These are phyloP conservation scores for Drosophila helvetica DNA, from an alignment of 2,888 invertebrate genomes.

Conservation along the genomic window DNA sequence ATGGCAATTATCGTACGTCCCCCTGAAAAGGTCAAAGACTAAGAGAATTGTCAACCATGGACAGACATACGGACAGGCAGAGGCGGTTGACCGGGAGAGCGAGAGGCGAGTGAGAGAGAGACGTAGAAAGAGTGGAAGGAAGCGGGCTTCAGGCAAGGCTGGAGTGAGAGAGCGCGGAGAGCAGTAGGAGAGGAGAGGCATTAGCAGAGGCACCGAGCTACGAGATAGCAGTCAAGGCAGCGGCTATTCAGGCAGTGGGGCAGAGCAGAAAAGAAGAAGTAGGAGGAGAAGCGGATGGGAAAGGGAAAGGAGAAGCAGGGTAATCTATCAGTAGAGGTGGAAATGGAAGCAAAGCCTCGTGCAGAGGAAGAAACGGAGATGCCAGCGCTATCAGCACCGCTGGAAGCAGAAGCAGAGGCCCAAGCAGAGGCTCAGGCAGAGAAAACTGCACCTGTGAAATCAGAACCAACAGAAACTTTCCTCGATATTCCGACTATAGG, in stretches of 20 bases:
- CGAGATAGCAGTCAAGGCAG: neutral
- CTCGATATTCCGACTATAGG: too few species aligned
- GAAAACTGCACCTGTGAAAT: too few species aligned
- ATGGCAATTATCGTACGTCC: slow-evolving; percentile 48
- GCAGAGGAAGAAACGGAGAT: neutral
- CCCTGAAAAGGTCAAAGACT: slow-evolving; percentile 72
- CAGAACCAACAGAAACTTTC: too few species aligned
- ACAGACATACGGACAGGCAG: slow-evolving; percentile 45
- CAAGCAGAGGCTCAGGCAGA: too few species aligned
- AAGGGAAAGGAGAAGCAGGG: neutral
- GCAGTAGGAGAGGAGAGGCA: neutral
- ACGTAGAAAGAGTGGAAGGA: neutral
- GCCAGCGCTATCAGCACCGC: neutral
- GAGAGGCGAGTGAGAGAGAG: neutral
- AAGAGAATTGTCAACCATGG: slow-evolving; percentile 76
- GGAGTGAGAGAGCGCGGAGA: neutral
- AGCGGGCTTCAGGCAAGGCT: neutral
- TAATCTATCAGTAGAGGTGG: neutral
- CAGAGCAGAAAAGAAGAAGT: neutral
- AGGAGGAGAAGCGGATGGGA: too few species aligned
- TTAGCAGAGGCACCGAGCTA: neutral
- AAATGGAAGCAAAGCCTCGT: too few species aligned
- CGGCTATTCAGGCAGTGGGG: too few species aligned
- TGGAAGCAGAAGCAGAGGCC: neutral
- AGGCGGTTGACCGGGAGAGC: slow-evolving; percentile 21